phyloP scores from a whole-genome alignment of 2,888 invertebrate species.

The Mesoligia furuncula region DNA sequence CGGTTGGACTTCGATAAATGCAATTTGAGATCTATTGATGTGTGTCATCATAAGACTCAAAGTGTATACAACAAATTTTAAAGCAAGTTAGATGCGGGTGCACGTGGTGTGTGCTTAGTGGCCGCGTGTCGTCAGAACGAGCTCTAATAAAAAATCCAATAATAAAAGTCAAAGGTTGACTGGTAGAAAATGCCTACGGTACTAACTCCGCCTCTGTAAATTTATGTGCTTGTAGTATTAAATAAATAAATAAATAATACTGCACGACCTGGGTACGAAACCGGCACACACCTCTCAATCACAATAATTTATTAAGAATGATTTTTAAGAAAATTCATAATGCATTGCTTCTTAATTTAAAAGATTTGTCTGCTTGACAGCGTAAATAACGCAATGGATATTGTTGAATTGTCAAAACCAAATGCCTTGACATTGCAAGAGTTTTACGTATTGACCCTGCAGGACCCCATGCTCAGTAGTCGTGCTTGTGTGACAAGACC shows the following conservation, averaged over 20 bases:
- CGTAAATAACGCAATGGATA: neutral
- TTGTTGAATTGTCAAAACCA: neutral
- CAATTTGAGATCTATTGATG: too few species aligned
- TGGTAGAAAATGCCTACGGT: too few species aligned
- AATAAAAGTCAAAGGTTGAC: too few species aligned
- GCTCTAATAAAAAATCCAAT: neutral
- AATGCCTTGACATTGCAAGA: neutral
- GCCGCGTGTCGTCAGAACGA: too few species aligned
- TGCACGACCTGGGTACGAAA: neutral
- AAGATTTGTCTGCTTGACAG: neutral
- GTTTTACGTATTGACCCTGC: neutral
- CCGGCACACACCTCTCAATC: neutral
- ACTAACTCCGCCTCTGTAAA: too few species aligned
- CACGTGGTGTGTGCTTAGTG: too few species aligned
- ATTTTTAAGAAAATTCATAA: neutral
- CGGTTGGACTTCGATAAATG: too few species aligned
- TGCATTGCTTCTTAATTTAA: neutral
- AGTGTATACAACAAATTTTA: too few species aligned
- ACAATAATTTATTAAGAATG: neutral
- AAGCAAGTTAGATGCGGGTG: too few species aligned
- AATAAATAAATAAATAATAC: too few species aligned
- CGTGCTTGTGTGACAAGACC: neutral
- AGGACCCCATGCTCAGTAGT: neutral
- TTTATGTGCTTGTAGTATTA: too few species aligned
- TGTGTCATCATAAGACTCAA: too few species aligned